Percentiles rank a stretch among this genome's conserved stretches.
phyloP scores from a whole-genome alignment of 2,888 invertebrate genomes.

The Polyommatus icarus region DNA sequence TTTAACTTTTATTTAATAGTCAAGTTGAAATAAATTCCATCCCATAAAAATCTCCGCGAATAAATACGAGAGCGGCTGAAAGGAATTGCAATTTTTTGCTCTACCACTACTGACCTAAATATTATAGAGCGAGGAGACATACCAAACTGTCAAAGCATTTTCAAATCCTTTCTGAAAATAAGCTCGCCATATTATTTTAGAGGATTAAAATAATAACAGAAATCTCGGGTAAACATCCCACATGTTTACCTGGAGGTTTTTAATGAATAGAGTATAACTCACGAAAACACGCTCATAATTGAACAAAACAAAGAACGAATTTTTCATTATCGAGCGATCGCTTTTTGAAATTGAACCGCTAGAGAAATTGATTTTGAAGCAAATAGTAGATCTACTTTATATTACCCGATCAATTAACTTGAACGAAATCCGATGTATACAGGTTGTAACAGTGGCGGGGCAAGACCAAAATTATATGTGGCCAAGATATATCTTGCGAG shows the following conservation, averaged over 20 bases:
- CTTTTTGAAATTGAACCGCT: too few species aligned
- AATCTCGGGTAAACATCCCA: neutral
- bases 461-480: too few species aligned
- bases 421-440: too few species aligned
- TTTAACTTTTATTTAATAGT: conserved; percentile 4
- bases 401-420: too few species aligned
- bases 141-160: conserved; percentile 28
- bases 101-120: conserved; percentile 30
- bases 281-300: too few species aligned
- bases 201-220: conserved; percentile 9
- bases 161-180: conserved; percentile 21
- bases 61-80: conserved; percentile 32
- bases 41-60: conserved; percentile 24
- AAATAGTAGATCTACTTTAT: too few species aligned
- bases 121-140: conserved; percentile 13
- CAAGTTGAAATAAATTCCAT: conserved; percentile 10
- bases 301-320: too few species aligned
- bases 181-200: conserved; percentile 16
- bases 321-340: too few species aligned
- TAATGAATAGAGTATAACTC: neutral
- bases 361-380: too few species aligned
- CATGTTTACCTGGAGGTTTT: neutral
- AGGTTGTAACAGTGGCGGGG: too few species aligned
- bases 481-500: too few species aligned
- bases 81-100: conserved; percentile 31